Evolutionary conservation across 92 coral and sea anemone species (phyloP).

Genomic region (Muricea muricata): DNA sequence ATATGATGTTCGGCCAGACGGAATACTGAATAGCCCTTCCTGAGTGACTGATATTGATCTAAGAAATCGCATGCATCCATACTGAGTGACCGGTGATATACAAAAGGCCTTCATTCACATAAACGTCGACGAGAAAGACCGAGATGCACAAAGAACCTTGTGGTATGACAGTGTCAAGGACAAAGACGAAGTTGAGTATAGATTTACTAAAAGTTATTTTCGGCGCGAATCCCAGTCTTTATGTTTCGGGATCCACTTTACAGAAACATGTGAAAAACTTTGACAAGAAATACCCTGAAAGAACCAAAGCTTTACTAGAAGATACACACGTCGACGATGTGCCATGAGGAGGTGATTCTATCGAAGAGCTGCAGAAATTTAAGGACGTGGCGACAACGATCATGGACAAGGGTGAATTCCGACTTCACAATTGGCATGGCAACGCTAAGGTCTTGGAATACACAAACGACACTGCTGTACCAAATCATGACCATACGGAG

Average conservation of each 20-base stretch:
- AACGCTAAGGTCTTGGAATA: constrained; percentile 51
- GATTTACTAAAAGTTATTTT: neutral
- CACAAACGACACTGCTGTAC: neutral
- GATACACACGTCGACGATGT: constrained; percentile 23
- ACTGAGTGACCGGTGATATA: constrained; percentile 52
- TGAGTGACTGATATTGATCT: constrained; percentile 64
- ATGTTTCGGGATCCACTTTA: neutral
- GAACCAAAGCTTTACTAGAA: constrained; percentile 4
- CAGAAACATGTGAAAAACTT: neutral
- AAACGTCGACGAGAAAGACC: neutral
- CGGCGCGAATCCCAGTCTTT: neutral
- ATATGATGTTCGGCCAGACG: constrained; percentile 67
- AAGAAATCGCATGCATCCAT: constrained; percentile 63
- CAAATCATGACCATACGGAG: neutral
- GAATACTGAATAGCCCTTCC: constrained; percentile 38
- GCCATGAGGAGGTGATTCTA: constrained; percentile 10
- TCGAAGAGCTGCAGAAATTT: constrained; percentile 6
- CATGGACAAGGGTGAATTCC: constrained; percentile 64
- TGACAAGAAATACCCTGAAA: neutral
- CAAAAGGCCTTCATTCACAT: constrained; percentile 37
- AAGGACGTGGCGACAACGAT: constrained; percentile 67
- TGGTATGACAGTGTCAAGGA: neutral
- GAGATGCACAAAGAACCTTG: neutral
- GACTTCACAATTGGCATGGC: constrained; percentile 78
- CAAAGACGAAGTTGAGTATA: neutral